Evolutionary conservation across 2,888 invertebrate species (phyloP).

Genomic region (Eurytoma californica): DNA sequence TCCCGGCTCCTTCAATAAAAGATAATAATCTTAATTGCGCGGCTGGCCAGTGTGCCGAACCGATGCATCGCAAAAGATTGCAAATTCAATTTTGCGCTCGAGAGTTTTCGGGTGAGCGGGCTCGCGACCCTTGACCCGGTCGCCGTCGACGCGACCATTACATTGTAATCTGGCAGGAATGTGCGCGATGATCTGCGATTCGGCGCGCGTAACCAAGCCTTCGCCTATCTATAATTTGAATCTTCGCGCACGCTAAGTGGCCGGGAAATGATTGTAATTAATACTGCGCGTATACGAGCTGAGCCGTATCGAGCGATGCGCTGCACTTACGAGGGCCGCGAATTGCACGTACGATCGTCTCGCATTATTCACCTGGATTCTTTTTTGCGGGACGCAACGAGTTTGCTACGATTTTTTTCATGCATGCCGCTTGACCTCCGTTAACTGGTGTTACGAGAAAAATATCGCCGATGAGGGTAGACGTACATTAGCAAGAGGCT

Average conservation of each 20-base stretch:
- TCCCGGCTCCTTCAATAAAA: constrained; percentile 6
- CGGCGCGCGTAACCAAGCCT: neutral
- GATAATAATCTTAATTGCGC: constrained; percentile 27
- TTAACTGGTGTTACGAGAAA: no score
- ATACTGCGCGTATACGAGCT: constrained; percentile 59
- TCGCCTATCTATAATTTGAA: constrained; percentile 68
- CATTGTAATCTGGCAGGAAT: constrained; percentile 7
- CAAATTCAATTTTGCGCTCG: constrained; percentile 29
- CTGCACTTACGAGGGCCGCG: no score
- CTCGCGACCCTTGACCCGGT: neutral
- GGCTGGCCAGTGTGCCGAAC: neutral
- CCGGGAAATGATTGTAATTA: constrained; percentile 68
- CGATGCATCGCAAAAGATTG: constrained; percentile 25
- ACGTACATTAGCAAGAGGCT: no score
- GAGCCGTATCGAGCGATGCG: neutral
- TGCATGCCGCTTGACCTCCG: no score
- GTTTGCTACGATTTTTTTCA: no score
- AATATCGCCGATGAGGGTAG: no score
- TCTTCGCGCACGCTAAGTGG: constrained; percentile 65
- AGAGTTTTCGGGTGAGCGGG: neutral
- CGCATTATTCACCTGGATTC: no score
- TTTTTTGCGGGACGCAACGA: no score
- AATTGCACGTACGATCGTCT: no score
- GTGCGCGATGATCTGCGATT: constrained; percentile 17
- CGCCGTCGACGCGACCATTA: neutral